Conservation (phyloP, 2,797 vertebrate genomes). For the Gymnocypris eckloni region DNA sequence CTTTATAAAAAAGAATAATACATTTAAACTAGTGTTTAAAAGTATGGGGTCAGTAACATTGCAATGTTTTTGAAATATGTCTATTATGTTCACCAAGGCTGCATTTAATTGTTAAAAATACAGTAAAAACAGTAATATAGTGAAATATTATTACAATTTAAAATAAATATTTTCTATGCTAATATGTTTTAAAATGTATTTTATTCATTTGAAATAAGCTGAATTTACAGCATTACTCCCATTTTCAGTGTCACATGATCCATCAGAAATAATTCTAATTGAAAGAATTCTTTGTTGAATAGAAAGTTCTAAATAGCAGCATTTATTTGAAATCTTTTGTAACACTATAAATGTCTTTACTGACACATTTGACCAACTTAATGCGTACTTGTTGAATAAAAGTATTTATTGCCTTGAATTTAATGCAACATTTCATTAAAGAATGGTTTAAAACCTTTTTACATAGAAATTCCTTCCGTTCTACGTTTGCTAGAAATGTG, state of each 20-base stretch:
- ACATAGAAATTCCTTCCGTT: background rate
- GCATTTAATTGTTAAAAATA: background rate
- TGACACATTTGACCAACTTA: background rate
- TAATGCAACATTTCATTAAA: too few species aligned
- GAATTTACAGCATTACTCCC: background rate
- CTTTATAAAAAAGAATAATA: too few species aligned
- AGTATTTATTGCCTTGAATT: background rate
- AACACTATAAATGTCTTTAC: background rate
- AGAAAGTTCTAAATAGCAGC: too few species aligned
- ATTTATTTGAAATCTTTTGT: background rate
- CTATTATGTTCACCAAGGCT: background rate
- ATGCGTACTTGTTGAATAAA: background rate
- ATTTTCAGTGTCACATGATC: background rate
- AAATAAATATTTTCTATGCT: background rate
- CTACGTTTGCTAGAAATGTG: background rate
- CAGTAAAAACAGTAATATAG: background rate
- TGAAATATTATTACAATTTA: background rate
- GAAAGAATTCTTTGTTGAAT: too few species aligned
- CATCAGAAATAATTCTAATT: background rate
- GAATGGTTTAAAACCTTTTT: background rate
- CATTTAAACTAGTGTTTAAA: background rate
- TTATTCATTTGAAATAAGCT: background rate
- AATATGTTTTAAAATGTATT: background rate
- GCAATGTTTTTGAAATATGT: background rate
- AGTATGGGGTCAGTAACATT: background rate